These are phyloP conservation scores for Halcyon leucocephala DNA, from an alignment of 2,797 vertebrate genomes.

Conservation along the genomic window DNA sequence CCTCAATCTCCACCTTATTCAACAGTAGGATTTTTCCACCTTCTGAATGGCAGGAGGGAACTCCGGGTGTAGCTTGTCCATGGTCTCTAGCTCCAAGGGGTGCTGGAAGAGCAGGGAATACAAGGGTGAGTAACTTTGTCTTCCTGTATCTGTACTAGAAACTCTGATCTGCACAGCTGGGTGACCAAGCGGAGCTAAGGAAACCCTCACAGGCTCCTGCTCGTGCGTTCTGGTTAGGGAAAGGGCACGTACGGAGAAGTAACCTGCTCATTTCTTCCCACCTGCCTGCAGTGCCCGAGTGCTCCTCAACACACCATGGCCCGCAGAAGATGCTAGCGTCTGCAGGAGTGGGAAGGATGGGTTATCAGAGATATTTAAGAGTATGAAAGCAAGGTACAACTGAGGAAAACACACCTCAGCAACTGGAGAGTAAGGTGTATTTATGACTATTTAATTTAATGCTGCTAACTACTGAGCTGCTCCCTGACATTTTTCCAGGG, in stretches of 20 bases:
- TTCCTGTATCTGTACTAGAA: not conserved
- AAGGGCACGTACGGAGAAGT: fast-evolving
- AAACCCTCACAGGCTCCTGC: not conserved
- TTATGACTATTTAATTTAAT: slow-evolving; percentile 55
- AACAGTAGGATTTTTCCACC: not conserved
- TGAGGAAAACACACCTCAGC: not conserved
- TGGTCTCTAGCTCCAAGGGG: not conserved
- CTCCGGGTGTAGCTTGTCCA: fast-evolving
- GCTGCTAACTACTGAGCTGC: slow-evolving; percentile 62
- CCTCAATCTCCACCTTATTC: not conserved
- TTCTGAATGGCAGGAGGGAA: not conserved
- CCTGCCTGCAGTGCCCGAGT: not conserved
- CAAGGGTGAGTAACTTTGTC: not conserved
- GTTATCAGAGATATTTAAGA: not conserved
- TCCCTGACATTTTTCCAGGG: not conserved
- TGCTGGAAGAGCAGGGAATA: not conserved
- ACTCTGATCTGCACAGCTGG: not conserved
- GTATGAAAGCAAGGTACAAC: not conserved
- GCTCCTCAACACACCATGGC: fast-evolving
- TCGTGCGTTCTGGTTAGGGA: fast-evolving
- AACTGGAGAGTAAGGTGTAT: not conserved
- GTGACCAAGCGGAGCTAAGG: not conserved
- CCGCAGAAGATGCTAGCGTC: fast-evolving
- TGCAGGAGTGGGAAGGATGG: not conserved
- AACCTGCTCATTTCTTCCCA: not conserved